phyloP scores from a whole-genome alignment of 2,888 invertebrate species.

The Lochmaea crataegi region DNA sequence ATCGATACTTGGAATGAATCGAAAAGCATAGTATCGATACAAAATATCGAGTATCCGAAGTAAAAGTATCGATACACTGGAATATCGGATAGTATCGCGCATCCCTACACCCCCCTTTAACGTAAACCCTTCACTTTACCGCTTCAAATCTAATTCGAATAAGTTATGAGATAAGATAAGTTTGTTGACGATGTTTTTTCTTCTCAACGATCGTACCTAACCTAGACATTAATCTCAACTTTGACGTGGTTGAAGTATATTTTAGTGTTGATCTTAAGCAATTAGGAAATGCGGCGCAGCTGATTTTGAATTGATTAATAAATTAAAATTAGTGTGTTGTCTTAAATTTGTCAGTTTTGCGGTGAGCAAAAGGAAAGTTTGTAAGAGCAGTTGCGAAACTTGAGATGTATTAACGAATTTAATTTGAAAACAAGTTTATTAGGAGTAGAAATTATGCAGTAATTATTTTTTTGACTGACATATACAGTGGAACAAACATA shows the following conservation, averaged over 20 bases:
- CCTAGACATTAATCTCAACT: constrained; percentile 34
- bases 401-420: not conserved
- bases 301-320: constrained; percentile 30
- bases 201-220: constrained; percentile 14
- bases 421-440: not conserved
- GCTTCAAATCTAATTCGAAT: constrained; percentile 19
- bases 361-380: too few species aligned
- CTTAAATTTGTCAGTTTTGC: constrained; percentile 18
- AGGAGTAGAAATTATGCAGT: not conserved
- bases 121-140: constrained; percentile 3
- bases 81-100: too few species aligned
- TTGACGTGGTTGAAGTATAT: constrained; percentile 25
- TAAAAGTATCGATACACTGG: too few species aligned
- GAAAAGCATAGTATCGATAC: too few species aligned
- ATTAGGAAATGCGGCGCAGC: constrained; percentile 21
- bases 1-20: too few species aligned
- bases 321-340: constrained; percentile 25
- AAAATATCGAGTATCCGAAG: too few species aligned
- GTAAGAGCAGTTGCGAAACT: not conserved
- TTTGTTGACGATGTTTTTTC: constrained; percentile 23
- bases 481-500: too few species aligned
- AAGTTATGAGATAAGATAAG: constrained; percentile 27
- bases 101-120: not conserved
- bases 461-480: too few species aligned
- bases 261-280: constrained; percentile 2